Conservation (phyloP, 1,140 invertebrate species). For the Drosophila jambulina region DNA sequence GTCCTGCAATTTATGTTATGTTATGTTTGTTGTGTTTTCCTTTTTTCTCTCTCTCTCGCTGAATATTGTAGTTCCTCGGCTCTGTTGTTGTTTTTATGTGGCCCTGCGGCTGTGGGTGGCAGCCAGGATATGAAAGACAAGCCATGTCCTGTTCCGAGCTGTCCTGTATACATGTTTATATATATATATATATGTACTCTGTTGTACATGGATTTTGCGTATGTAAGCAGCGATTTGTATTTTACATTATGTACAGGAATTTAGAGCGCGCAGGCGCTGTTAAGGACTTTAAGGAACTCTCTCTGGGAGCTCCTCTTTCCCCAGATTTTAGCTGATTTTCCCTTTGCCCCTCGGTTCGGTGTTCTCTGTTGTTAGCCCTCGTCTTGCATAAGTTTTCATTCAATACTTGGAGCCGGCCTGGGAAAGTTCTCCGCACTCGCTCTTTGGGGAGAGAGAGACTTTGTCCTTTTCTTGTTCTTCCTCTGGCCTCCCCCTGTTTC, state of each 20-base stretch:
- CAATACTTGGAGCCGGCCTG: constrained; percentile 63
- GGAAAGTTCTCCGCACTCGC: constrained; percentile 13
- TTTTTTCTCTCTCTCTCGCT: not conserved
- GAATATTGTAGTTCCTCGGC: constrained; percentile 14
- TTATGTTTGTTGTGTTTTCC: constrained; percentile 31
- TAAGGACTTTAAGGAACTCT: not conserved
- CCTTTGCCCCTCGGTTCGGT: not conserved
- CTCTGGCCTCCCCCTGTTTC: constrained; percentile 13
- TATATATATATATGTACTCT: constrained; percentile 1
- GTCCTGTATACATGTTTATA: constrained; percentile 15
- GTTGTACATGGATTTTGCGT: constrained; percentile 23
- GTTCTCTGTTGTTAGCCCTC: not conserved
- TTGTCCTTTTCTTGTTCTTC: constrained; percentile 1
- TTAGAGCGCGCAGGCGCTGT: constrained; percentile 46
- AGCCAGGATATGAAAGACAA: constrained; percentile 52
- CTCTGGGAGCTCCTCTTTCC: constrained; percentile 5
- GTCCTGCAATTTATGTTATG: constrained; percentile 55
- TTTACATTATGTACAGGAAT: constrained; percentile 51
- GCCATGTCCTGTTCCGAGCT: constrained; percentile 17
- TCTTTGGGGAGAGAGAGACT: constrained; percentile 23
- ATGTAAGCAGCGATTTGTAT: constrained; percentile 26
- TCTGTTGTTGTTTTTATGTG: constrained; percentile 42
- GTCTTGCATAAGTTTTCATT: constrained; percentile 70
- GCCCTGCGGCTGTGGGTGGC: constrained; percentile 75
- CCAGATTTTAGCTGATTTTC: constrained; percentile 13